A percentile compares a stretch with the other conserved stretches of the same genome.
phyloP scores from a whole-genome alignment of 2,113 vertebrate genomes.

The Aptenodytes patagonicus region DNA sequence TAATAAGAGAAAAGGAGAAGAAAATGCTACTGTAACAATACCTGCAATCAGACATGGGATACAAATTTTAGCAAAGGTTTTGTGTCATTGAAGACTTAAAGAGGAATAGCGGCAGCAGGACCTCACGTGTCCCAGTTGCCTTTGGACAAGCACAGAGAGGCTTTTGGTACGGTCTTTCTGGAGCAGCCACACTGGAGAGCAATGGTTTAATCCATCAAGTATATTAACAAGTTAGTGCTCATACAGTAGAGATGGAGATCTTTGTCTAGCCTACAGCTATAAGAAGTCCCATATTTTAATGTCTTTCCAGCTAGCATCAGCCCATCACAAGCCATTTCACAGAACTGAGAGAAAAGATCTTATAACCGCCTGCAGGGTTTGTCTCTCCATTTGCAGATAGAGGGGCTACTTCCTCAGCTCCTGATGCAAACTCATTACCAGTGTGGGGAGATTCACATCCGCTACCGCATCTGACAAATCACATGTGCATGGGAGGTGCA shows the following conservation, averaged over 20 bases:
- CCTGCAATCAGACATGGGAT: fast-evolving
- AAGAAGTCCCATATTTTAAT: too few relatives aligned
- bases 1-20: neutral
- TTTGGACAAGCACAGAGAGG: too few relatives aligned
- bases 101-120: neutral
- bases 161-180: fast-evolving
- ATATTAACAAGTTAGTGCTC: neutral
- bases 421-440: neutral
- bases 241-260: neutral
- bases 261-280: neutral
- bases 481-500: fast-evolving
- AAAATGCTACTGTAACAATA: neutral
- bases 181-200: neutral
- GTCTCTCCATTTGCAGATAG: neutral
- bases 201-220: neutral
- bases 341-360: neutral
- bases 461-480: neutral
- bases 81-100: neutral
- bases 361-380: too few relatives aligned
- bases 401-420: neutral
- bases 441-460: neutral
- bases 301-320: neutral
- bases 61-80: neutral
- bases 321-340: neutral
- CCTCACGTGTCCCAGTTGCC: fast-evolving